Conservation (phyloP, 2,888 invertebrate genomes). For the Spodoptera littoralis region DNA sequence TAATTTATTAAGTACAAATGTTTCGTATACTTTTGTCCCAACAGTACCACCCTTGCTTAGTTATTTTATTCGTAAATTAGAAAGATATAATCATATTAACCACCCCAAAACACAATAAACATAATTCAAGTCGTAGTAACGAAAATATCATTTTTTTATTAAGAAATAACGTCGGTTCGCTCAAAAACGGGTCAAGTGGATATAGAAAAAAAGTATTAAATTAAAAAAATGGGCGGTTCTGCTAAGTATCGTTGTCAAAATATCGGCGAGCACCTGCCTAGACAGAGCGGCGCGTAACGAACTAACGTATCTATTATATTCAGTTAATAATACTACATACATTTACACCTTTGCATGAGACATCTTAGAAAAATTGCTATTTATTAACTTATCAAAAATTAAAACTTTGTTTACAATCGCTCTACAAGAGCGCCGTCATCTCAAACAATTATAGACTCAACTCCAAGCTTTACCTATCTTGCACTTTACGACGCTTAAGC, state of each 20-base stretch:
- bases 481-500: slow-evolving; percentile 61
- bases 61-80: slow-evolving; percentile 58
- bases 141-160: slow-evolving; percentile 69
- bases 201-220: slow-evolving; percentile 76
- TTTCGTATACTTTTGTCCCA: slow-evolving; percentile 21
- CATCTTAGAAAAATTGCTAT: background rate
- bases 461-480: slow-evolving; percentile 48
- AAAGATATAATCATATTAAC: slow-evolving; percentile 60
- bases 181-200: slow-evolving; percentile 82
- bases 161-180: slow-evolving; percentile 71
- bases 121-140: slow-evolving; percentile 63
- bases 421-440: slow-evolving; percentile 8
- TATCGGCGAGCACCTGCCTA: slow-evolving; percentile 85
- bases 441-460: slow-evolving; percentile 32
- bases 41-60: slow-evolving; percentile 27
- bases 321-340: slow-evolving; percentile 14
- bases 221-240: slow-evolving; percentile 83
- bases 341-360: background rate
- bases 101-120: slow-evolving; percentile 61
- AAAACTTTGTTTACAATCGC: slow-evolving; percentile 10
- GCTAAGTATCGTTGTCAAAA: slow-evolving; percentile 88
- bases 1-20: slow-evolving; percentile 34
- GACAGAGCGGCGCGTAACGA: slow-evolving; percentile 83
- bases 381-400: slow-evolving; percentile 7
- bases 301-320: slow-evolving; percentile 57